Conservation (phyloP, 2,888 invertebrate genomes). For the Melanotus villosus region DNA sequence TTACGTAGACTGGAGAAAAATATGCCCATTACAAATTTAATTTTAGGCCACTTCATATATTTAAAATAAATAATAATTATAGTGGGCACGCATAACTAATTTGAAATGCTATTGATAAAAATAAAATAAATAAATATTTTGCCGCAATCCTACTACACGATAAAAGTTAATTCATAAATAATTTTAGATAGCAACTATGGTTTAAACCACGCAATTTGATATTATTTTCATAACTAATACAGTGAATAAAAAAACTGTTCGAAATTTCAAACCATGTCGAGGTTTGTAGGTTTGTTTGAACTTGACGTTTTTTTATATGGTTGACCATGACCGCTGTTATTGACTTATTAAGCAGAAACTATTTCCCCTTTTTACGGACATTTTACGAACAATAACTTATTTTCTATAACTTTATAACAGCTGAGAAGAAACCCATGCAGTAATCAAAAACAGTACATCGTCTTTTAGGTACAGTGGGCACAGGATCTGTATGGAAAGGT, state of each 20-base stretch:
- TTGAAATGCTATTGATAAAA: no score
- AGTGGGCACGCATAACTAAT: no score
- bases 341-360: neutral
- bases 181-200: neutral
- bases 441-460: neutral
- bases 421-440: neutral
- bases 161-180: neutral
- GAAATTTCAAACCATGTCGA: neutral
- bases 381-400: neutral
- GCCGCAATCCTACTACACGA: no score
- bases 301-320: neutral
- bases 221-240: no score
- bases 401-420: neutral
- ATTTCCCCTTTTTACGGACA: neutral
- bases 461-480: no score
- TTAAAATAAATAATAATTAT: no score
- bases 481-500: slow-evolving; percentile 29
- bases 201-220: no score
- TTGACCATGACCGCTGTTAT: slow-evolving; percentile 14
- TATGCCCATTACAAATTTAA: no score
- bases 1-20: no score
- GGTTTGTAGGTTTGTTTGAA: slow-evolving; percentile 5
- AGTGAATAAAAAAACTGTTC: no score
- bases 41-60: no score
- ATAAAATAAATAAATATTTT: no score